Evolutionary conservation across 2,888 invertebrate species (phyloP), one percentile per base, ranked within the genome.

Genomic region (Leptogaster cylindrica): DNA sequence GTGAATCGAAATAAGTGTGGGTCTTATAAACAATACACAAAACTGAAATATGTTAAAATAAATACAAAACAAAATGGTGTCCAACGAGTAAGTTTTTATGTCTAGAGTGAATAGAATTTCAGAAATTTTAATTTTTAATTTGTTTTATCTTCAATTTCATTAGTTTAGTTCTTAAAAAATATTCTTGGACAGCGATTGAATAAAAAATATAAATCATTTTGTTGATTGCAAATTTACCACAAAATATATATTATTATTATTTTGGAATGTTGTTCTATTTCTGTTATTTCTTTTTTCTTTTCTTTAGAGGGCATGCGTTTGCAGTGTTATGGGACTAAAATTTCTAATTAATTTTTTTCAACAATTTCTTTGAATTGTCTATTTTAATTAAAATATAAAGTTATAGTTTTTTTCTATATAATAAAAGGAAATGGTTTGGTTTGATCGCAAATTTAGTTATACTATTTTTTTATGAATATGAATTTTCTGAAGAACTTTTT

Each of bases 241-340:
- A 31, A 31, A 31, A 52, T 52, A 6, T 28, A 8, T 28, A 6
- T 1, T 31, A 8, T 31, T 31, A 25, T 27, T 6, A 23, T 55
- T 52, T 55, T 55, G 36, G 55, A 55, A 55, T 55, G 55, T 55
- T 36, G 36, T 36, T 55, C 39, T n/a, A 23, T 18, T 55, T 36
- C 20, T 16, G 16, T 33, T 31, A 33, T 28, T 5, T 18, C 39
- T 36, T 55, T 18, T 23, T 36, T 28, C 14, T 61, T 61, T 41
- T 61, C 44, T 61, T 61, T 44, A 44, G 44, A 61, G 27, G 44
- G 61, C 61, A 61, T 61, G 61, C 44, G 61, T 61, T 61, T 61
- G 61, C 61, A 61, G 61, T 61, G 61, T 61, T 44, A 61, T 61
- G 61, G 44, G 33, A 36, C 28, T 36, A 36, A 12, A 50, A 8